These are phyloP conservation scores for Cheumatopsyche charites DNA, from an alignment of 1,140 invertebrate genomes.

Conservation along the genomic window DNA sequence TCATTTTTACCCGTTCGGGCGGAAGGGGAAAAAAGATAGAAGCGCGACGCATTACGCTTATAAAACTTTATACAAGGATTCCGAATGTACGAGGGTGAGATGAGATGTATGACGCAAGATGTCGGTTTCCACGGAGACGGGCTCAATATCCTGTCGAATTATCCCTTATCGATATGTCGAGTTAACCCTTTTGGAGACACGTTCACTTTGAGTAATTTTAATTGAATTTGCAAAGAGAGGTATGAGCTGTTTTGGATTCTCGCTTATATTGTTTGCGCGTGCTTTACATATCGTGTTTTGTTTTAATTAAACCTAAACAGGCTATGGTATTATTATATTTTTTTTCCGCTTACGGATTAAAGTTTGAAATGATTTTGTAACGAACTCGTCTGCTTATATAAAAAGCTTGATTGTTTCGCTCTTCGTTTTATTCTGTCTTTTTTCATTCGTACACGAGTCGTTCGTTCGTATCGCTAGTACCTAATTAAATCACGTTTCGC, in stretches of 20 bases:
- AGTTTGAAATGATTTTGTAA: too few relatives aligned
- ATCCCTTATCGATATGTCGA: conserved; percentile 19
- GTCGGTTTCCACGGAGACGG: conserved; percentile 19
- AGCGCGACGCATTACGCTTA: not conserved
- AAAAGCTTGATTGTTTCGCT: too few relatives aligned
- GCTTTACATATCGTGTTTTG: too few relatives aligned
- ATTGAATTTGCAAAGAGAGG: too few relatives aligned
- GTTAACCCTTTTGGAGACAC: conserved; percentile 8
- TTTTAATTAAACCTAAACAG: too few relatives aligned
- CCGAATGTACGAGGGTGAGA: not conserved
- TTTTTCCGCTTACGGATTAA: too few relatives aligned
- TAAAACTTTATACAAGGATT: conserved; percentile 7
- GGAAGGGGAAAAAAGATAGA: not conserved
- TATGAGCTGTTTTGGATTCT: too few relatives aligned
- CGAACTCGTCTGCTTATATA: too few relatives aligned
- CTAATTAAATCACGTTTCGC: not conserved
- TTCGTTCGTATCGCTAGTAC: not conserved
- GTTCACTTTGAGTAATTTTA: too few relatives aligned
- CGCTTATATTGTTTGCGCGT: too few relatives aligned
- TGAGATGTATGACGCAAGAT: conserved; percentile 29
- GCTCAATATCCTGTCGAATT: conserved; percentile 27
- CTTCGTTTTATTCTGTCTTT: not conserved
- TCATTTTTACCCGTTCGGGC: not conserved
- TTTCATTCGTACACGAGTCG: not conserved
- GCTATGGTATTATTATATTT: too few relatives aligned